These are phyloP conservation scores for Sinocyclocheilus rhinocerous DNA, from an alignment of 2,113 vertebrate genomes.

Conservation along the genomic window DNA sequence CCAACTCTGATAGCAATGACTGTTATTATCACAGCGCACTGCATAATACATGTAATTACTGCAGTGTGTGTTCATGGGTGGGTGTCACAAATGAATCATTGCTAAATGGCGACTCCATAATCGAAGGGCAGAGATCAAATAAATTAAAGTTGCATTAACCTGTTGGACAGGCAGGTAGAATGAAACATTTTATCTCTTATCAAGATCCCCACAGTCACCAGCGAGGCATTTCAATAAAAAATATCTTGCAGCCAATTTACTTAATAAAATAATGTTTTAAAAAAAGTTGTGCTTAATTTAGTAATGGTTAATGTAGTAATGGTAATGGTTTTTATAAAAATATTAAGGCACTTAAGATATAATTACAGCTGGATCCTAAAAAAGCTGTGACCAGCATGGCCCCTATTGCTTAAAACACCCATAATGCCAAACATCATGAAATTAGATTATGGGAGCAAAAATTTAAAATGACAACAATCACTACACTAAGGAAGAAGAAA, in stretches of 20 bases:
- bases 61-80: conserved; percentile 22
- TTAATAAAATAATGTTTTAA: too few species aligned
- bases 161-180: conserved; percentile 20
- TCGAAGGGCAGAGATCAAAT: conserved; percentile 30
- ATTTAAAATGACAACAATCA: not conserved
- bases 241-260: too few species aligned
- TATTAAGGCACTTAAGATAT: not conserved
- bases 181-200: conserved; percentile 1
- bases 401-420: not conserved
- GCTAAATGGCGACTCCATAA: conserved; percentile 4
- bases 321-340: not conserved
- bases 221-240: not conserved
- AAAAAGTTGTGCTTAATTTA: not conserved
- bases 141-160: conserved; percentile 26
- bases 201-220: too few species aligned
- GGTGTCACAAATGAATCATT: conserved; percentile 38
- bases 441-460: not conserved
- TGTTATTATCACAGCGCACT: conserved; percentile 28
- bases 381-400: too few species aligned
- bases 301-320: not conserved
- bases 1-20: conserved; percentile 44
- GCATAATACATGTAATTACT: conserved; percentile 51
- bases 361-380: too few species aligned
- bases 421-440: not conserved
- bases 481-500: not conserved